A percentile compares a stretch with the other conserved stretches of the same genome.
Evolutionary conservation across 2,888 invertebrate species (phyloP).

Genomic region (Dynastes tityus): DNA sequence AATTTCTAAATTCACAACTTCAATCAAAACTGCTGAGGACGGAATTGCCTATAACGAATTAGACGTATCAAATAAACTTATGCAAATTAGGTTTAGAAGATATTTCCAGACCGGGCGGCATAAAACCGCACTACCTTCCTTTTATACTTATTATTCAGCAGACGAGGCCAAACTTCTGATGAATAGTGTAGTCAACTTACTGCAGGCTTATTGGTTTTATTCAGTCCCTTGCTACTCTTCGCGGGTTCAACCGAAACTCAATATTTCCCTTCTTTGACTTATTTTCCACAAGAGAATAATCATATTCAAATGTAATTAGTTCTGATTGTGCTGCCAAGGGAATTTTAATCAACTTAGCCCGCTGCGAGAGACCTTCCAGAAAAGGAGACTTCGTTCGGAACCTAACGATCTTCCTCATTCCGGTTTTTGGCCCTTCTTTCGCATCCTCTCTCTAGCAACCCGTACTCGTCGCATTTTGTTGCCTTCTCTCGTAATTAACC

Average conservation of each 20-base stretch:
- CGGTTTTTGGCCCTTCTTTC: constrained; percentile 14
- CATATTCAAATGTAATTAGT: constrained; percentile 60
- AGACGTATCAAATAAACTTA: too few relatives aligned
- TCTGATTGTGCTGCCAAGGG: constrained; percentile 58
- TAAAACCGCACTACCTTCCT: too few relatives aligned
- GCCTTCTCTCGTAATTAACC: constrained; percentile 53
- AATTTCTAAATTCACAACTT: too few relatives aligned
- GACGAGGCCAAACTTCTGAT: too few relatives aligned
- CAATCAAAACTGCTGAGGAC: too few relatives aligned
- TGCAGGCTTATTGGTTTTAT: not conserved
- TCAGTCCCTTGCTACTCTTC: not conserved
- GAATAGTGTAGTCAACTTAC: too few relatives aligned
- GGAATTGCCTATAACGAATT: too few relatives aligned
- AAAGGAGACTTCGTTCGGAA: constrained; percentile 14
- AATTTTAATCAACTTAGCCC: constrained; percentile 58
- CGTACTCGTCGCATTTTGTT: constrained; percentile 24
- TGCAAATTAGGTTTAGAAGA: too few relatives aligned
- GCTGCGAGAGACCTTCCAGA: constrained; percentile 39
- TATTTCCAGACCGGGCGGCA: too few relatives aligned
- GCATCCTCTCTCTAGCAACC: not conserved
- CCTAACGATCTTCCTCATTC: constrained; percentile 19
- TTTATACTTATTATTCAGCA: too few relatives aligned
- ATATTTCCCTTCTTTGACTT: constrained; percentile 50
- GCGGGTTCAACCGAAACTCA: not conserved
- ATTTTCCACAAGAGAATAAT: constrained; percentile 55